Conservation (phyloP, 2,888 invertebrate genomes). For the Hypsopygia costalis region DNA sequence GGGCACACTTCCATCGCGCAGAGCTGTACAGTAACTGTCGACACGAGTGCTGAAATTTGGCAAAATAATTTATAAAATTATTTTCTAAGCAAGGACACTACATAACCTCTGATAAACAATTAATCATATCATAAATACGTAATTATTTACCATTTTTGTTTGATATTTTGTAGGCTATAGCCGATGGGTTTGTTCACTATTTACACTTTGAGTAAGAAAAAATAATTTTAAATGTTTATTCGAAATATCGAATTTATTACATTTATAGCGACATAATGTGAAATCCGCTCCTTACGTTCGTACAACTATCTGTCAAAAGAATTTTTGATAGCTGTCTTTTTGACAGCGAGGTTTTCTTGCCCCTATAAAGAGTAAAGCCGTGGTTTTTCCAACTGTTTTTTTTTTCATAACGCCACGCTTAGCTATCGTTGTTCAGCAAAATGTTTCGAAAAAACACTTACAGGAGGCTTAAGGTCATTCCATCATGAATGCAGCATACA, state of each 20-base stretch:
- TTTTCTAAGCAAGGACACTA: conserved; percentile 39
- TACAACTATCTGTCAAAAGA: conserved; percentile 48
- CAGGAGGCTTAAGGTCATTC: too few relatives aligned
- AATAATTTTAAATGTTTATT: conserved; percentile 29
- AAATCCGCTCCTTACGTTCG: conserved; percentile 48
- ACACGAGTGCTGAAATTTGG: conserved; percentile 62
- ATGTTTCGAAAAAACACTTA: too few relatives aligned
- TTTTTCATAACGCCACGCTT: too few relatives aligned
- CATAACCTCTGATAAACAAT: conserved; percentile 39
- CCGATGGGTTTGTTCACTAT: conserved; percentile 22
- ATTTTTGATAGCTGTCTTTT: too few relatives aligned
- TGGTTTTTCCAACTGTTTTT: too few relatives aligned
- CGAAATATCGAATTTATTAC: conserved; percentile 41
- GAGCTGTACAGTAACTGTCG: conserved; percentile 67
- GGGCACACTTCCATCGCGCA: conserved; percentile 66
- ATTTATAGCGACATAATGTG: conserved; percentile 39
- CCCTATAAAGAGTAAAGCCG: too few relatives aligned
- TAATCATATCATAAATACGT: conserved; percentile 19
- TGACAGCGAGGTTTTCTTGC: too few relatives aligned
- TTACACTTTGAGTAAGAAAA: conserved; percentile 24
- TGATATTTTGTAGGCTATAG: conserved; percentile 21
- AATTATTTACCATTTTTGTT: conserved; percentile 41
- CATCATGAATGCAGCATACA: too few relatives aligned
- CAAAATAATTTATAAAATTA: conserved; percentile 23
- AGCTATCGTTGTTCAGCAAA: too few relatives aligned